Evolutionary conservation across 2,888 invertebrate genomes (phyloP).

Genomic region (Anodontia alba): DNA sequence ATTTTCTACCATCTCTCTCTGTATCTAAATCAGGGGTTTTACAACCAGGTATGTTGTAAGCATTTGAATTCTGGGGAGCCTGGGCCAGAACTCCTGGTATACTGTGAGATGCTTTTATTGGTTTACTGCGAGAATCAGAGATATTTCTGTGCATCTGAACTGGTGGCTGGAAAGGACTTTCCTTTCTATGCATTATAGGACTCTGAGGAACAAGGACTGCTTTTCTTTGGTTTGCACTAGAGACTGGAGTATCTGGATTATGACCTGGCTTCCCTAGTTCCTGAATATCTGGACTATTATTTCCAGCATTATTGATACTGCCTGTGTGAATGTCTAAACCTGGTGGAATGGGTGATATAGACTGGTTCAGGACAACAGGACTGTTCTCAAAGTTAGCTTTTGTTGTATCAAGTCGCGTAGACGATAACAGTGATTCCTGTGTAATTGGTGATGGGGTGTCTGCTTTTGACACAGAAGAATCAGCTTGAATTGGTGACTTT

Average conservation of each 20-base stretch:
- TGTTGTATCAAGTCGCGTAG: conserved; percentile 54
- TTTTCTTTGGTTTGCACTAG: conserved; percentile 29
- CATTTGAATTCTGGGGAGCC: conserved; percentile 2
- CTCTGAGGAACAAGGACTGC: conserved; percentile 51
- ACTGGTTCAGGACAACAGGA: conserved; percentile 53
- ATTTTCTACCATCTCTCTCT: conserved; percentile 22
- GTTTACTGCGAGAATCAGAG: conserved; percentile 42
- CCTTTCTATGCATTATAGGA: conserved; percentile 68
- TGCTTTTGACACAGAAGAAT: conserved; percentile 12
- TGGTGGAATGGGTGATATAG: conserved; percentile 54
- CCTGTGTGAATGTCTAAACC: conserved; percentile 21
- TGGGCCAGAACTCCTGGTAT: conserved; percentile 39
- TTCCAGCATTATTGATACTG: conserved; percentile 3
- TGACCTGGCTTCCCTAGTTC: background rate
- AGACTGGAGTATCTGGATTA: conserved; percentile 43
- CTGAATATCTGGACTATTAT: conserved; percentile 31
- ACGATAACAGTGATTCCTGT: conserved; percentile 45
- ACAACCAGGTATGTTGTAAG: conserved; percentile 28
- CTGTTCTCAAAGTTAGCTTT: conserved; percentile 48
- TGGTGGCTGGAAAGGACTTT: conserved; percentile 70
- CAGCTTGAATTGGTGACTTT: conserved; percentile 33
- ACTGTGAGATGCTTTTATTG: conserved; percentile 53
- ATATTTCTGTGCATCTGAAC: conserved; percentile 33
- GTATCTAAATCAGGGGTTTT: conserved; percentile 52
- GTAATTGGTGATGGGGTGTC: conserved; percentile 11